Evolutionary conservation across 2,113 vertebrate genomes (phyloP).

Genomic region (Pedetes capensis): DNA sequence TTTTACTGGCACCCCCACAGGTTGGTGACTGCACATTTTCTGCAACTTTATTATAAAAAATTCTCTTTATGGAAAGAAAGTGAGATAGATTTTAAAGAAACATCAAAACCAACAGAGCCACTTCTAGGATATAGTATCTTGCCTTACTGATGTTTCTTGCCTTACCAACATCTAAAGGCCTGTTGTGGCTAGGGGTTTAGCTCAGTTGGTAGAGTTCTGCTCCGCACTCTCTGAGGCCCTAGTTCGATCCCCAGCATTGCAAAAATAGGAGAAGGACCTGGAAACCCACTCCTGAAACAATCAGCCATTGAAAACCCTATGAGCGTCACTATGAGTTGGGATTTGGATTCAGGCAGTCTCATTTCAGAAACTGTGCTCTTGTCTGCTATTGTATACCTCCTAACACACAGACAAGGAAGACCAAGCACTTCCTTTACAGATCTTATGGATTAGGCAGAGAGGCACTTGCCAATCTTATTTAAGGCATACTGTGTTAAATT

Average conservation of each 20-base stretch:
- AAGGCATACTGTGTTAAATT: conserved; percentile 50
- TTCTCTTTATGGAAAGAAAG: background rate
- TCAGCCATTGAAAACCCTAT: too few species aligned
- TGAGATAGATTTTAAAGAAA: background rate
- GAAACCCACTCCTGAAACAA: too few species aligned
- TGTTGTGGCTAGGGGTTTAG: too few species aligned
- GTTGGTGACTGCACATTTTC: background rate
- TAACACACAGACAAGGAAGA: background rate
- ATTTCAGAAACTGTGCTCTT: background rate
- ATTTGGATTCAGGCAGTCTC: background rate
- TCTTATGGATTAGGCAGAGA: background rate
- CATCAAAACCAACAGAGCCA: background rate
- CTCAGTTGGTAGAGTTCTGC: too few species aligned
- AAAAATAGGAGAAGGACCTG: too few species aligned
- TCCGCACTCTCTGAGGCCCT: too few species aligned
- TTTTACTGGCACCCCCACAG: background rate
- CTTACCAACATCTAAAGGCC: background rate
- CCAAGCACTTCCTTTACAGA: background rate
- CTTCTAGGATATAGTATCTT: background rate
- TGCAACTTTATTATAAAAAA: background rate
- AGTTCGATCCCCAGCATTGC: too few species aligned
- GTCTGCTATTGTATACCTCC: background rate
- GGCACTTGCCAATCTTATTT: conserved; percentile 11
- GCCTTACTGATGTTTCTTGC: background rate
- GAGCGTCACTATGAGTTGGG: too few species aligned